Percentiles rank a stretch among this genome's conserved stretches.
These are phyloP conservation scores for Anorthoa munda DNA, from an alignment of 2,888 invertebrate genomes.

Conservation along the genomic window DNA sequence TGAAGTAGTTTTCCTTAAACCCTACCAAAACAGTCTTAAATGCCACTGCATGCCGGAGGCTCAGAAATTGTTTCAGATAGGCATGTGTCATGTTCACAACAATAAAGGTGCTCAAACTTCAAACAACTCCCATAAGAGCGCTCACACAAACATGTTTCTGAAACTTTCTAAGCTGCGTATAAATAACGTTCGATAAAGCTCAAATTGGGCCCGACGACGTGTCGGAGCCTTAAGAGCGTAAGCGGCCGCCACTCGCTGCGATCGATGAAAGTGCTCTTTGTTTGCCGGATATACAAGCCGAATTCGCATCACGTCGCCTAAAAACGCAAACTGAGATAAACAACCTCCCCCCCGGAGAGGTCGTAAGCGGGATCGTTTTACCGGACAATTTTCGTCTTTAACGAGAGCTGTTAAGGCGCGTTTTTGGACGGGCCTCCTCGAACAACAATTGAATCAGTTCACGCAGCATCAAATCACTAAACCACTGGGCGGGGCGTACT, in stretches of 20 bases:
- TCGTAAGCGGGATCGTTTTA: constrained; percentile 88
- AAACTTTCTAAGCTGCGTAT: constrained; percentile 88
- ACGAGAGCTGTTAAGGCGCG: constrained; percentile 85
- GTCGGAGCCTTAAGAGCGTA: constrained; percentile 77
- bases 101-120: constrained; percentile 81
- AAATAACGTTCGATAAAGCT: constrained; percentile 88
- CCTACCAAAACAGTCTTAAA: constrained; percentile 8
- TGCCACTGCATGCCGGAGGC: constrained; percentile 5
- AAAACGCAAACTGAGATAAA: constrained; percentile 91
- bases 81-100: constrained; percentile 68
- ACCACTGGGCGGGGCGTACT: constrained; percentile 90
- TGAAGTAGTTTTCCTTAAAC: constrained; percentile 48
- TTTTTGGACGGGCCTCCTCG: constrained; percentile 82
- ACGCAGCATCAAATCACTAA: constrained; percentile 91
- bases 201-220: constrained; percentile 80
- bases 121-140: constrained; percentile 85
- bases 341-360: constrained; percentile 87
- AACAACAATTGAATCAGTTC: constrained; percentile 91
- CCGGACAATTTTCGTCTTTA: constrained; percentile 89
- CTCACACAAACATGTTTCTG: constrained; percentile 84
- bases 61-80: constrained; percentile 38
- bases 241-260: constrained; percentile 80
- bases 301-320: constrained; percentile 90
- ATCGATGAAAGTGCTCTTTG: constrained; percentile 89
- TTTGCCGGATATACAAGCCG: constrained; percentile 88